Percentiles rank a stretch among this genome's conserved stretches.
Evolutionary conservation across 2,797 vertebrate species (phyloP).

Genomic region (Tinamus major): DNA sequence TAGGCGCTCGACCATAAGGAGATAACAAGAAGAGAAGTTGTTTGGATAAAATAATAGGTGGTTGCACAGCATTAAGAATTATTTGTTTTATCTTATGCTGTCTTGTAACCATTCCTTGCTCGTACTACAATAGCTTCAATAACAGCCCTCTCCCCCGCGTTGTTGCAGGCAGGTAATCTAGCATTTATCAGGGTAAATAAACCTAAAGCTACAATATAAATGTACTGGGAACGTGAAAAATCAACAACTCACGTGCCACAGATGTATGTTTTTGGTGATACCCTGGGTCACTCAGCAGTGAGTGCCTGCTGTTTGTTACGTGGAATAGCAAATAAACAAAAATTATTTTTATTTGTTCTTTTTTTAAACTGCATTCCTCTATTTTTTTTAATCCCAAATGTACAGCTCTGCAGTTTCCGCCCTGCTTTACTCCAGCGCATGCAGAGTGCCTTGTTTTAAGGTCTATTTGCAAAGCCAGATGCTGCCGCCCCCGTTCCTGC

Average conservation of each 20-base stretch:
- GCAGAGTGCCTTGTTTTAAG: too few species aligned
- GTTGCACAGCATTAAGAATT: conserved; percentile 45
- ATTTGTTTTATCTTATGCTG: conserved; percentile 69
- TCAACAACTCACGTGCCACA: background rate
- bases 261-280: background rate
- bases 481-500: too few species aligned
- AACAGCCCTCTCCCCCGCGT: background rate
- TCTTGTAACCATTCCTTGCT: conserved; percentile 58
- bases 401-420: background rate
- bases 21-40: conserved; percentile 60
- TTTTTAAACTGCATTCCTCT: background rate
- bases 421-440: background rate
- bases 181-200: conserved; percentile 43
- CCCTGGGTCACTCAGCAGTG: background rate
- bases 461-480: too few species aligned
- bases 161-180: conserved; percentile 41
- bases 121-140: background rate
- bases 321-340: background rate
- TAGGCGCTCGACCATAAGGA: conserved; percentile 49
- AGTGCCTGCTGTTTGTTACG: background rate
- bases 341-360: background rate
- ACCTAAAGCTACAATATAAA: conserved; percentile 32
- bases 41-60: conserved; percentile 51
- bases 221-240: background rate
- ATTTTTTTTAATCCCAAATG: background rate